Base-by-base conservation (phyloP, 2,797 vertebrate species). In the Bryconaethiops microstoma region DNA sequence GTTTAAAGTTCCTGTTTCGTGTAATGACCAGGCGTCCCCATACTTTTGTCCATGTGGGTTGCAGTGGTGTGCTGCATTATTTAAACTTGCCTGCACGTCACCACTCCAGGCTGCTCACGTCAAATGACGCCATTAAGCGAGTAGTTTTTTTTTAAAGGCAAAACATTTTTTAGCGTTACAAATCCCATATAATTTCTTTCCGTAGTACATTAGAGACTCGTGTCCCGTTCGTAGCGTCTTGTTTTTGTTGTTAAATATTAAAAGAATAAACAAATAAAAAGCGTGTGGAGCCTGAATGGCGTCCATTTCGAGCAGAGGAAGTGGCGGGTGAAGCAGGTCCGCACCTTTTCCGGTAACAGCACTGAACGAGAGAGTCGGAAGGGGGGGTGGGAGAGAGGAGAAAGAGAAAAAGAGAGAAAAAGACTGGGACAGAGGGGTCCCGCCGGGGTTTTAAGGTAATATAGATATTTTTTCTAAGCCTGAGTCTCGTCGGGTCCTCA, bases 311-410 rank as follows among this genome's bases (percentile, higher is more conserved):
- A 90, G 92, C 80, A 92, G 91, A 93, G 94, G 94, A 95, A 95
- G 94, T 94, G 92, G 94, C 92, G 89, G 92, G 89, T 91, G 93
- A 91, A 91, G 89, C 87, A 79, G 92, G 92, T 94, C 93, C 94
- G 93, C 94, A 93, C 94, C 94, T 95, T 94, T 95, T 95, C 94
- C 94, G 93, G 94, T 94, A 93, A 93, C 91, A 93, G 87, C 88
- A 68, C 84, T 55, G 86, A 83, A 81, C 62, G 84, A 84, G 83
- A 35, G 13, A 63, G 72, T 52, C 19, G 74, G 79, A 80, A 54
- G 91, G 88, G 84, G 57, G 55, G 83, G 85, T n/a, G n/a, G 83
- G 87, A 89, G 88, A 90, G 88, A 91, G 87, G 89, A 88, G 89
- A 87, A 90, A 89, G 87, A 89, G 82, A 85, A 83, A 50, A 67